phyloP scores from a whole-genome alignment of 2,113 vertebrate genomes.

The Otolemur garnettii region DNA sequence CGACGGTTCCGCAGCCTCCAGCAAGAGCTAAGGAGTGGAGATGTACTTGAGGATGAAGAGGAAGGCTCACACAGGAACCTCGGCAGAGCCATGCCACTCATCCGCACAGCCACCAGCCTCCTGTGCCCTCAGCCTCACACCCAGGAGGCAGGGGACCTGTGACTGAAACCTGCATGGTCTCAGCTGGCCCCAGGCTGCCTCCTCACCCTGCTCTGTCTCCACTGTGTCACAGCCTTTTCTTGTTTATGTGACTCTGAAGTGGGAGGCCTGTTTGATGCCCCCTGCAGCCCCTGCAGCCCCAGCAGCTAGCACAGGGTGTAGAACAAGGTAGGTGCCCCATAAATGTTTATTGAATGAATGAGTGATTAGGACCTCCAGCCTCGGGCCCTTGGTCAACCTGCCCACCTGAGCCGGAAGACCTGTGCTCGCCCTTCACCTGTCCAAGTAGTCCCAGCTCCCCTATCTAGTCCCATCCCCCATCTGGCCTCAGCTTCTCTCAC shows the following conservation, averaged over 20 bases:
- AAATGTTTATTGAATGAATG: fast-evolving
- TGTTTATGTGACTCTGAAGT: neutral
- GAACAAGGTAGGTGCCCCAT: fast-evolving
- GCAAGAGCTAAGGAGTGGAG: fast-evolving
- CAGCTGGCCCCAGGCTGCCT: no score
- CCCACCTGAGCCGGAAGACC: neutral
- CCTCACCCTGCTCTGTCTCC: neutral
- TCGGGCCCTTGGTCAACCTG: fast-evolving
- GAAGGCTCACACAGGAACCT: fast-evolving
- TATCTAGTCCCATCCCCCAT: neutral
- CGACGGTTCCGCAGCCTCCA: neutral
- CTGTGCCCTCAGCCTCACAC: neutral
- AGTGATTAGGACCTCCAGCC: neutral
- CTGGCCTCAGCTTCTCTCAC: neutral
- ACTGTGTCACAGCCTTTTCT: neutral
- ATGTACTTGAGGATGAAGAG: fast-evolving
- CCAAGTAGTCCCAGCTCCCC: neutral
- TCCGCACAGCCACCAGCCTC: neutral
- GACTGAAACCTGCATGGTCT: neutral
- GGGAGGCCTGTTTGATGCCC: neutral
- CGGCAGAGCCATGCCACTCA: neutral
- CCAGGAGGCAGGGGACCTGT: neutral
- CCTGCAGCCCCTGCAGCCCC: neutral
- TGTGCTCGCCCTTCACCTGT: no score
- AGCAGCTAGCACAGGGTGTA: neutral